A percentile compares a stretch with the other conserved stretches of the same genome.
Evolutionary conservation across 2,113 vertebrate genomes (phyloP).

Genomic region (Ameiurus melas): DNA sequence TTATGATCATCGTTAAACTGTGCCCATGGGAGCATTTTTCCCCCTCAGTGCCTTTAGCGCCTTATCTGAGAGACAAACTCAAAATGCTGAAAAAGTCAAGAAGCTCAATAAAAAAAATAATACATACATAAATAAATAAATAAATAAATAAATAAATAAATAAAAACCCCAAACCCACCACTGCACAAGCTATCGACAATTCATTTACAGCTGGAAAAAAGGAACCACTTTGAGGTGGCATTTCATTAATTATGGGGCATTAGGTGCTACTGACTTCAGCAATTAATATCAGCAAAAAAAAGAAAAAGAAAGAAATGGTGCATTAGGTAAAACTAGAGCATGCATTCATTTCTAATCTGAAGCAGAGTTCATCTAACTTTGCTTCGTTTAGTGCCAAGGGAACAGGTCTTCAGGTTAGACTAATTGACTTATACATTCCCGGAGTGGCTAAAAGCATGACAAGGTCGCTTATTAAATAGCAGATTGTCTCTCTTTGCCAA

Average conservation of each 20-base stretch:
- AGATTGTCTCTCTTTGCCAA: slow-evolving; percentile 34
- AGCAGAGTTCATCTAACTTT: slow-evolving; percentile 25
- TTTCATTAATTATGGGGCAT: slow-evolving; percentile 36
- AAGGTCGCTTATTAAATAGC: slow-evolving; percentile 43
- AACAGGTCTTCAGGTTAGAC: slow-evolving; percentile 29
- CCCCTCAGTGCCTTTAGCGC: slow-evolving; percentile 42
- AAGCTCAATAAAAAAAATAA: background rate
- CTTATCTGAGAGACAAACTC: slow-evolving; percentile 48
- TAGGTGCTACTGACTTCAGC: slow-evolving; percentile 4
- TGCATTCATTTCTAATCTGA: slow-evolving; percentile 17
- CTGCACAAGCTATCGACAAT: background rate
- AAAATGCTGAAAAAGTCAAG: slow-evolving; percentile 34
- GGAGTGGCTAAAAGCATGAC: slow-evolving; percentile 44
- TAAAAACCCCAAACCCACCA: no score
- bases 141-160: background rate
- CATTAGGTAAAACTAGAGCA: slow-evolving; percentile 36
- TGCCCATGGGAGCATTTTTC: slow-evolving; percentile 48
- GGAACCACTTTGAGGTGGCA: background rate
- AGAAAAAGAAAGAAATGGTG: background rate
- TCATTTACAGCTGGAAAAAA: background rate
- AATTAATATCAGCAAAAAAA: slow-evolving; percentile 24
- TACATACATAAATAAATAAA: no score
- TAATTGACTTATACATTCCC: slow-evolving; percentile 57
- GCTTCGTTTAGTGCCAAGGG: slow-evolving; percentile 45
- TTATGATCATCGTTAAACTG: background rate